Evolutionary conservation across 64 coral and sea anemone species (phyloP), one percentile per base, ranked within the genome.

Genomic region (Anthopleura sola): DNA sequence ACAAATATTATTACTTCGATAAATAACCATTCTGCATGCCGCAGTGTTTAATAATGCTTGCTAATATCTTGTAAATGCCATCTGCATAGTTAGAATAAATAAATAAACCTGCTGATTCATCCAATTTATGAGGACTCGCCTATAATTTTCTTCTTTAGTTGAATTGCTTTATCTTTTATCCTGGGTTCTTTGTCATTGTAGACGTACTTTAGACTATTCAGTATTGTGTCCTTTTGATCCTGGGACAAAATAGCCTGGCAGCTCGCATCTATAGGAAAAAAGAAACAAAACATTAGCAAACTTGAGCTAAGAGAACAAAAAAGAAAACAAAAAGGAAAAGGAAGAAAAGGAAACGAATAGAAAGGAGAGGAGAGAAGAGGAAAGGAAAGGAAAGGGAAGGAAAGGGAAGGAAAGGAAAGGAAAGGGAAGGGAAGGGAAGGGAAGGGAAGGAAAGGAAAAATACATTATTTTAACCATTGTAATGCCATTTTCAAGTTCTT

Each of bases 141-240:
- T 62, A 62, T 2, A 16, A 89, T 37, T 57, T 86, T 66, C 37
- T 90, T 92, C 56, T 90, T 97, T 21, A 97, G 64, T 62, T 92
- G 81, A 24, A 46, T 10, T 28, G 94, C 91, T 68, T 90, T 90
- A 14, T 90, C 94, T 68, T 89, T 75, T 38, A 97, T 92, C 50
- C 87, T 87, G 1, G 90, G 94, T 39, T 97, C 94, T 83, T 92
- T 97, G 26, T 97, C 94, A 39, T 76, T 97, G 75, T 97, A 97
- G 3, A 97, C 87, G 50, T 90, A 97, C 54, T 97, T 97, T 28
- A 97, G 68, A 87, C 90, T 84, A 51, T 97, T 75, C 19, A 97
- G 62, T 47, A 92, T 89, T 18, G 32, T 87, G 44, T 92, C 84
- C 60, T 75, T 97, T 55, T 78, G 71, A 29, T 90, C 87, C 21